These are phyloP conservation scores for Phthorimaea operculella DNA, from an alignment of 1,140 invertebrate genomes.

Conservation along the genomic window DNA sequence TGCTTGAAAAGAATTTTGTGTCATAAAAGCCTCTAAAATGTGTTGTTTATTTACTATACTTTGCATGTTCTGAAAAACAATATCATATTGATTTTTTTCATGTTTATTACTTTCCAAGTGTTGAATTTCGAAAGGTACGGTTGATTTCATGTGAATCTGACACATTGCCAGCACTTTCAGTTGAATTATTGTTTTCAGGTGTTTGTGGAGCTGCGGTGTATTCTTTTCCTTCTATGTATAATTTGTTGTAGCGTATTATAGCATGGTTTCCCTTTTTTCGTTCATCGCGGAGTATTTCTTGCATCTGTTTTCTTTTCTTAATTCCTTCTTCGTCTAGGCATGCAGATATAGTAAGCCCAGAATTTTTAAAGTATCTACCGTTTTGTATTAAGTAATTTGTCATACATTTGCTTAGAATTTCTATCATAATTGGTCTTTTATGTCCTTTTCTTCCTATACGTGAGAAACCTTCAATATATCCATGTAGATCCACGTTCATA, in stretches of 20 bases:
- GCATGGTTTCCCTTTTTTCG: neutral
- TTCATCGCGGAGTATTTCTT: neutral
- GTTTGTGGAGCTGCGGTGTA: neutral
- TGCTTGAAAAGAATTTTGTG: constrained; percentile 14
- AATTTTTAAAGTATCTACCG: neutral
- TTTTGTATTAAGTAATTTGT: neutral
- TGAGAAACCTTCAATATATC: neutral
- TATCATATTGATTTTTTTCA: too few species aligned
- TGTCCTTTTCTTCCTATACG: neutral
- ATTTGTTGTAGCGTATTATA: neutral
- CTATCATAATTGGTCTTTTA: neutral
- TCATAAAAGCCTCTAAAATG: constrained; percentile 15
- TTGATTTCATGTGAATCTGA: neutral
- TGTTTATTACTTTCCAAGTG: neutral
- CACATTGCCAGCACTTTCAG: neutral
- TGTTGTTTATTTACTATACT: constrained; percentile 20
- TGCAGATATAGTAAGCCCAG: neutral
- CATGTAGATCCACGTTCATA: neutral
- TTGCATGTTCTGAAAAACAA: constrained; percentile 23
- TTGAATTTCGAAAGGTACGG: neutral
- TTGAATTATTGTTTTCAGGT: neutral
- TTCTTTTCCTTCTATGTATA: neutral
- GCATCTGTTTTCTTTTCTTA: neutral
- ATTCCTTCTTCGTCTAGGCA: neutral
- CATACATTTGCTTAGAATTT: neutral